These are phyloP conservation scores for Cygnus atratus DNA, from an alignment of 2,113 vertebrate genomes.

Conservation along the genomic window DNA sequence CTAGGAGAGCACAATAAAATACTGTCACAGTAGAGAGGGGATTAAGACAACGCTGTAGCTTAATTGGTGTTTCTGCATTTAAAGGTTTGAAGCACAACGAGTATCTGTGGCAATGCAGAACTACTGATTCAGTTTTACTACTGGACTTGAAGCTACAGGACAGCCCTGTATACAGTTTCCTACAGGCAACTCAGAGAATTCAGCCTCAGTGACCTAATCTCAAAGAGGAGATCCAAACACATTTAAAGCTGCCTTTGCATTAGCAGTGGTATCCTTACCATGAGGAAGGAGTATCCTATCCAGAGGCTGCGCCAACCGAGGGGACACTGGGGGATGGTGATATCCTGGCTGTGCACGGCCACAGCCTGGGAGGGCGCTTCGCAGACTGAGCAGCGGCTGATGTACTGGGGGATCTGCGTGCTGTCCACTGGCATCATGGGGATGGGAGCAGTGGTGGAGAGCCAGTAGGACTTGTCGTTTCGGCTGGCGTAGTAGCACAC, in stretches of 20 bases:
- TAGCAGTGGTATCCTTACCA: constrained; percentile 77
- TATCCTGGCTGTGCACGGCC: constrained; percentile 93
- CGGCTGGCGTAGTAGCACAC: constrained; percentile 92
- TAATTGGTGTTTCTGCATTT: neutral
- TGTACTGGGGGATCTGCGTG: constrained; percentile 84
- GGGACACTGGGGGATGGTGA: constrained; percentile 90
- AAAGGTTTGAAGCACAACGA: neutral
- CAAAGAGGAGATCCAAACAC: neutral
- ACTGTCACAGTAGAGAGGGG: neutral
- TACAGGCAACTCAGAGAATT: neutral
- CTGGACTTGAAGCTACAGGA: neutral
- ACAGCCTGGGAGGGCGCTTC: constrained; percentile 92
- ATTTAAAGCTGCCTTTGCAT: neutral
- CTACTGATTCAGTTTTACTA: neutral
- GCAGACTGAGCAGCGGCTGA: constrained; percentile 95
- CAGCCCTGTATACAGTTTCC: neutral
- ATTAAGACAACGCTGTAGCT: neutral
- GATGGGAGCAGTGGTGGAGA: constrained; percentile 92
- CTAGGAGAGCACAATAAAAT: neutral
- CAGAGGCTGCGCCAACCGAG: constrained; percentile 93
- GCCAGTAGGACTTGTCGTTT: constrained; percentile 98
- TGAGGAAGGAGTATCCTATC: constrained; percentile 98
- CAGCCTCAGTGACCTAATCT: neutral
- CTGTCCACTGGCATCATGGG: constrained; percentile 94
- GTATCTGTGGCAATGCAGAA: neutral